Evolutionary conservation across 2,888 invertebrate genomes (phyloP).

Genomic region (Acleris cristana): DNA sequence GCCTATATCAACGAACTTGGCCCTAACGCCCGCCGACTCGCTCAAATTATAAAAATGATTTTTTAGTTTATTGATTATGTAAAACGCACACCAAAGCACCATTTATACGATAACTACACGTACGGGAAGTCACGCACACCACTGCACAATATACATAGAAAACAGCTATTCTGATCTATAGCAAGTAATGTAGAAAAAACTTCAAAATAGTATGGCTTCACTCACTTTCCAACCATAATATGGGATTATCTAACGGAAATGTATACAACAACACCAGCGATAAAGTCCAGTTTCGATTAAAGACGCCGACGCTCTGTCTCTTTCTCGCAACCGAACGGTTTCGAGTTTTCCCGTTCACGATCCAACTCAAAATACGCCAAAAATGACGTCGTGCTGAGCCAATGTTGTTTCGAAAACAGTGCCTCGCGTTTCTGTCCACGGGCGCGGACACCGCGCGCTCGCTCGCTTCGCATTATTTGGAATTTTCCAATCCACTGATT

Average conservation of each 20-base stretch:
- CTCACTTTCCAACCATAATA: conserved; percentile 61
- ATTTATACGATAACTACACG: conserved; percentile 71
- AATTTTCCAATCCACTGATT: conserved; percentile 87
- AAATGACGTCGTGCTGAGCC: conserved; percentile 77
- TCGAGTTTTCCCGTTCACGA: conserved; percentile 82
- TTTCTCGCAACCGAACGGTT: conserved; percentile 77
- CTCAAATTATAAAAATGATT: conserved; percentile 69
- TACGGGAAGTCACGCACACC: conserved; percentile 66
- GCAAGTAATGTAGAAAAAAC: conserved; percentile 74
- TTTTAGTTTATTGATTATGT: conserved; percentile 79
- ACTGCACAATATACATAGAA: conserved; percentile 71
- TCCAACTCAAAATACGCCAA: conserved; percentile 84
- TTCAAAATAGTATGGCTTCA: conserved; percentile 81
- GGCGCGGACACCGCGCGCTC: conserved; percentile 70
- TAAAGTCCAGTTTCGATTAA: conserved; percentile 71
- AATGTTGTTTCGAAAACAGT: conserved; percentile 82
- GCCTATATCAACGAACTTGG: conserved; percentile 38
- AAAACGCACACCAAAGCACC: conserved; percentile 58
- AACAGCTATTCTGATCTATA: conserved; percentile 76
- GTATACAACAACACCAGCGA: conserved; percentile 55
- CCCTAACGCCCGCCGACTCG: conserved; percentile 43
- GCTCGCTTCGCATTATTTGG: conserved; percentile 76
- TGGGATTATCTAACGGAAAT: conserved; percentile 62
- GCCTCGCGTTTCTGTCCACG: conserved; percentile 72
- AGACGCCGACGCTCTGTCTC: conserved; percentile 57